Conservation (phyloP, 1,140 invertebrate species). For the Nasonia giraulti region DNA sequence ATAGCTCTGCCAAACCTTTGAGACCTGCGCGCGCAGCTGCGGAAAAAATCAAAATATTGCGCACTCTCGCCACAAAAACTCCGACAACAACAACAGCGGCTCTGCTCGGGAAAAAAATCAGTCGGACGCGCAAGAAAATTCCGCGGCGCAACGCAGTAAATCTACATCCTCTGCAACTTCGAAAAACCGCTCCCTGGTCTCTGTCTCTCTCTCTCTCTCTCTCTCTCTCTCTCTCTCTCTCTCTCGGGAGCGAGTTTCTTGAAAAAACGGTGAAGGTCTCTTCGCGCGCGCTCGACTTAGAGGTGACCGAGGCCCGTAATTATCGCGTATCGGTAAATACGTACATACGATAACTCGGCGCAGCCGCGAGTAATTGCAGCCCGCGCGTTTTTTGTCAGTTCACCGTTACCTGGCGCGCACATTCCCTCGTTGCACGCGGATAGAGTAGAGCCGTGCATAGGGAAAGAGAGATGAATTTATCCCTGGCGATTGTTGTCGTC, state of each 20-base stretch:
- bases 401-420: background rate
- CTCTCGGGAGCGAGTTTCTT: background rate
- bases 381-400: constrained; percentile 22
- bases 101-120: background rate
- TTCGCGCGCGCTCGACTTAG: background rate
- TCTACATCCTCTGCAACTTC: background rate
- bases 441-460: background rate
- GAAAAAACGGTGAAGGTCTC: constrained; percentile 9
- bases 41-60: background rate
- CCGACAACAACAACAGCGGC: background rate
- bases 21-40: too few relatives aligned
- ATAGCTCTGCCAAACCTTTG: too few relatives aligned
- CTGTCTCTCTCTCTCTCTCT: too few relatives aligned
- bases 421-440: background rate
- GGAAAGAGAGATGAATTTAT: constrained; percentile 21
- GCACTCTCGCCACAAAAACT: background rate
- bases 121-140: background rate
- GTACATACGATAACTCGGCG: background rate
- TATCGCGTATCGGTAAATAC: constrained; percentile 31
- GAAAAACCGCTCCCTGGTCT: background rate
- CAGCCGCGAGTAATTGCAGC: background rate
- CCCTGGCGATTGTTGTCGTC: constrained; percentile 11
- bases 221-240: too few relatives aligned
- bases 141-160: background rate
- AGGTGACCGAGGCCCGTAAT: constrained; percentile 21